These are phyloP conservation scores for Electrona antarctica DNA, from an alignment of 2,113 vertebrate genomes.

Conservation along the genomic window DNA sequence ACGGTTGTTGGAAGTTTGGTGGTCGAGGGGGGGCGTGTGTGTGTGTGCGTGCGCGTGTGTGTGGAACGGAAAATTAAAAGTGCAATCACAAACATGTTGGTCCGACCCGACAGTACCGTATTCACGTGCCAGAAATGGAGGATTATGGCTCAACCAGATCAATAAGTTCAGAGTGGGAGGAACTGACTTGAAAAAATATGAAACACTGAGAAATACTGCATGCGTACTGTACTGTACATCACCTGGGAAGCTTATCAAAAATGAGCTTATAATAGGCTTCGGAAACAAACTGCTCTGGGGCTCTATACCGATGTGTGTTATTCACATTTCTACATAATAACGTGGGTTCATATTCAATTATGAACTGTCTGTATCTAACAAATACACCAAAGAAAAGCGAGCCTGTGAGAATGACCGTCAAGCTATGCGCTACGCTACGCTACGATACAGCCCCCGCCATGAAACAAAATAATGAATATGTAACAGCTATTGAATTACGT, in stretches of 20 bases:
- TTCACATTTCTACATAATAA: conserved; percentile 69
- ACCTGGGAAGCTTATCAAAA: conserved; percentile 55
- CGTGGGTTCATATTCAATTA: conserved; percentile 45
- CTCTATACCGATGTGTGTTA: conserved; percentile 30
- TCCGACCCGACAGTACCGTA: conserved; percentile 61
- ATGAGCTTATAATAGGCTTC: conserved; percentile 29
- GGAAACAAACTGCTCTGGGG: conserved; percentile 47
- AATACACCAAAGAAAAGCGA: conserved; percentile 33
- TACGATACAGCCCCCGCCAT: conserved; percentile 43
- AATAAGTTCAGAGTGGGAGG: conserved; percentile 15
- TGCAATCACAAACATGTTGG: conserved; percentile 70
- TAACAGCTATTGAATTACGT: conserved; percentile 55
- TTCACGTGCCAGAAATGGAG: conserved; percentile 41
- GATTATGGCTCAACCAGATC: conserved; percentile 33
- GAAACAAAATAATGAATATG: conserved; percentile 52
- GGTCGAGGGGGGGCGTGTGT: not conserved
- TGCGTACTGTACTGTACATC: conserved; percentile 31
- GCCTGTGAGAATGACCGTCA: conserved; percentile 42
- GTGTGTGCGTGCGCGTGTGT: not conserved
- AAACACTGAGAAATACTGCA: conserved; percentile 61
- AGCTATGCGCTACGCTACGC: conserved; percentile 16
- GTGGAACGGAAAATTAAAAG: conserved; percentile 55
- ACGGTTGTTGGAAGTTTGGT: conserved; percentile 42
- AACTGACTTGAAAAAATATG: conserved; percentile 30
- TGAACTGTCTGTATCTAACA: conserved; percentile 30